A percentile compares a stretch with the other conserved stretches of the same genome.
phyloP scores from a whole-genome alignment of 2,888 invertebrate species.

The Cabera pusaria region DNA sequence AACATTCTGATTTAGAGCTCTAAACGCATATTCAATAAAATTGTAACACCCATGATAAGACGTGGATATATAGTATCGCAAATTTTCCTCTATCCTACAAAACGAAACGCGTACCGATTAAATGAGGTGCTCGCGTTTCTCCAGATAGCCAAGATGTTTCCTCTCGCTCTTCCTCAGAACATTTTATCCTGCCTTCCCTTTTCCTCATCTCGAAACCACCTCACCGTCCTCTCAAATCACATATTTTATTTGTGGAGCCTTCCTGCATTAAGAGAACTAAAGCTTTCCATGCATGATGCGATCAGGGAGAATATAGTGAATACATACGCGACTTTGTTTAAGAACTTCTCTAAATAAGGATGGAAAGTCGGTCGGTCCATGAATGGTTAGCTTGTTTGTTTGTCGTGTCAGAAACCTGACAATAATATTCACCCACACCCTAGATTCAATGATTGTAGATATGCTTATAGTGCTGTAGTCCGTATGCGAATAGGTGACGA shows the following conservation, averaged over 20 bases:
- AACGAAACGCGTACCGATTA: constrained; percentile 81
- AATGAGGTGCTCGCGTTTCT: constrained; percentile 83
- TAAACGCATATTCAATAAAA: constrained; percentile 7
- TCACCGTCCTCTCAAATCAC: constrained; percentile 81
- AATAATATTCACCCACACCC: constrained; percentile 79
- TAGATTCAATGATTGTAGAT: constrained; percentile 64
- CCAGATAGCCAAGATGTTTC: constrained; percentile 70
- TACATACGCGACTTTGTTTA: constrained; percentile 36
- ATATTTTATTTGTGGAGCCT: constrained; percentile 83
- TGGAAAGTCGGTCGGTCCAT: constrained; percentile 42
- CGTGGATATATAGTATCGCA: constrained; percentile 59
- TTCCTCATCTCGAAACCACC: constrained; percentile 67
- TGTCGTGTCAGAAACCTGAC: constrained; percentile 68
- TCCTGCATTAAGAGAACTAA: constrained; percentile 78
- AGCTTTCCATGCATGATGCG: constrained; percentile 61
- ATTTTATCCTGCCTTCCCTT: constrained; percentile 43
- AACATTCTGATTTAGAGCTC: constrained; percentile 7
- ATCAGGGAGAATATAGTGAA: constrained; percentile 37
- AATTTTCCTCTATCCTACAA: constrained; percentile 75
- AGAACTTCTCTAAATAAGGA: constrained; percentile 25
- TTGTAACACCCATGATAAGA: constrained; percentile 37
- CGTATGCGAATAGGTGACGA: constrained; percentile 52
- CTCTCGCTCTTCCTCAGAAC: constrained; percentile 46
- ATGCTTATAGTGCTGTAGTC: constrained; percentile 62
- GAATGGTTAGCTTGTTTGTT: constrained; percentile 57